Percentiles rank a stretch among this genome's conserved stretches.
Evolutionary conservation across 2,888 invertebrate species (phyloP).

Genomic region (Drosophila dives): DNA sequence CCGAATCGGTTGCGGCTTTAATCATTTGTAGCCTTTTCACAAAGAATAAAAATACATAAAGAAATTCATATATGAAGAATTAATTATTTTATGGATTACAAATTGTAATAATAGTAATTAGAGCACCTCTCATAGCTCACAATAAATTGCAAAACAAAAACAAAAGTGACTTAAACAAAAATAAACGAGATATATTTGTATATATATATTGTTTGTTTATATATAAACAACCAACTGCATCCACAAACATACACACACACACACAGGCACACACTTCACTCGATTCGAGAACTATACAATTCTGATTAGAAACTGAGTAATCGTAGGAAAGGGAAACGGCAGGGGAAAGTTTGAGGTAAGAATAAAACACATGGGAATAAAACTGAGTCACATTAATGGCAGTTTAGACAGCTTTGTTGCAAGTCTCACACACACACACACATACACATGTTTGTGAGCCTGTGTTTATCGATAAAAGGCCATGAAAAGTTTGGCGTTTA

Average conservation of each 20-base stretch:
- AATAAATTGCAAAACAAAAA: neutral
- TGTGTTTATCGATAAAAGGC: slow-evolving; percentile 16
- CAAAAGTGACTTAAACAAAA: neutral
- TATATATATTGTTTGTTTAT: neutral
- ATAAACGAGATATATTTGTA: neutral
- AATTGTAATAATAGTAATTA: neutral
- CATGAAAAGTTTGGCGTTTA: slow-evolving; percentile 32
- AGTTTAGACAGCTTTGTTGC: slow-evolving; percentile 6
- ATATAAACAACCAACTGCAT: neutral
- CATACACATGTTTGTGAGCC: neutral
- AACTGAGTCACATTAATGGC: slow-evolving; percentile 13
- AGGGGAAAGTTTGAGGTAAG: neutral
- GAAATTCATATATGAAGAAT: no score
- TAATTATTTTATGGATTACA: neutral
- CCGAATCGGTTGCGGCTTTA: neutral
- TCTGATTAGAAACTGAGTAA: neutral
- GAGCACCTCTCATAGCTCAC: neutral
- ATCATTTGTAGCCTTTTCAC: neutral
- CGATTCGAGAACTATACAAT: neutral
- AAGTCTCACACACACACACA: slow-evolving; percentile 1
- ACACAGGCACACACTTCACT: neutral
- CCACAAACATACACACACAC: neutral
- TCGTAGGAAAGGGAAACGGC: fast-evolving
- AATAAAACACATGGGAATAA: neutral
- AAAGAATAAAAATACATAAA: neutral